Evolutionary conservation across 1,140 invertebrate genomes (phyloP).

Genomic region (Chrysomallon squamiferum): DNA sequence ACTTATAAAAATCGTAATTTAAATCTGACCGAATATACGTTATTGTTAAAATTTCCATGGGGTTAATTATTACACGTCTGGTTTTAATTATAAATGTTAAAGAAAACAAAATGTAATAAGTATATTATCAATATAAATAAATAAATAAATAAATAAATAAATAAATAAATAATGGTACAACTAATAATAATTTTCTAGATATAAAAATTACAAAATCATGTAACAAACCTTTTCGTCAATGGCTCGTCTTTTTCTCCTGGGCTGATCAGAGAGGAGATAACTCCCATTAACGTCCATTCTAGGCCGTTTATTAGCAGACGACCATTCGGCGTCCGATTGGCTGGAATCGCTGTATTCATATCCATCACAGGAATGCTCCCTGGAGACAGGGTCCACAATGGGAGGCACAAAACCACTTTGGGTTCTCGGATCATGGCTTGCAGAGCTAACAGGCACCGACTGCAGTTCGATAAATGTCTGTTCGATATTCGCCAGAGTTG

Average conservation of each 20-base stretch:
- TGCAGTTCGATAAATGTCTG: constrained; percentile 72
- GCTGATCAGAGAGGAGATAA: background rate
- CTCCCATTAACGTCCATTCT: constrained; percentile 9
- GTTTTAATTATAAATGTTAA: too few species aligned
- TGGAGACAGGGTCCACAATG: constrained; percentile 68
- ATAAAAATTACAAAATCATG: too few species aligned
- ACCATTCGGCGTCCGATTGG: constrained; percentile 37
- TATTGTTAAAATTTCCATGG: too few species aligned
- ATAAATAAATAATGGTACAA: too few species aligned
- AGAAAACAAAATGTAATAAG: too few species aligned
- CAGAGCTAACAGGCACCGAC: constrained; percentile 68
- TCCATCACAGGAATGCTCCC: constrained; percentile 39
- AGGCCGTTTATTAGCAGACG: constrained; percentile 25
- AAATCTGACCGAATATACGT: too few species aligned
- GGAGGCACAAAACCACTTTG: constrained; percentile 92
- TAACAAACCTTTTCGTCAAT: constrained; percentile 46
- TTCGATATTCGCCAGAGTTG: constrained; percentile 89
- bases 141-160: too few species aligned
- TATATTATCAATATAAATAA: too few species aligned
- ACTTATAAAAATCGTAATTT: too few species aligned
- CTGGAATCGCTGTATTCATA: constrained; percentile 36
- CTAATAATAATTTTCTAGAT: too few species aligned
- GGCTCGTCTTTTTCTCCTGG: constrained; percentile 36
- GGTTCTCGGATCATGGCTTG: constrained; percentile 72
- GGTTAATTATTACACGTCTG: too few species aligned